phyloP scores from a whole-genome alignment of 1,140 invertebrate genomes.

The Ceratina japonica region DNA sequence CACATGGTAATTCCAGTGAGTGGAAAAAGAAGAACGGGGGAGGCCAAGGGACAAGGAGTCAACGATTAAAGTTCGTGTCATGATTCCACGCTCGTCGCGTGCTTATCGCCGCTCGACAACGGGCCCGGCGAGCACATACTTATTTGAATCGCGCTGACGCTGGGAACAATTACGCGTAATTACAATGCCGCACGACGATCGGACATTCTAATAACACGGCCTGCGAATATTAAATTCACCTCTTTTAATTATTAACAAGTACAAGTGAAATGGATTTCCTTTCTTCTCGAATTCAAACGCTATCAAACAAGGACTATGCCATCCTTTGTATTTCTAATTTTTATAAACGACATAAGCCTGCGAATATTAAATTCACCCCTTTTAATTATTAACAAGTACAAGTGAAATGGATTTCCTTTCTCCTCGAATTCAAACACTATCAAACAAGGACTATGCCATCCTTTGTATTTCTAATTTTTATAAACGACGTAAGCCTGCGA shows the following conservation, averaged over 20 bases:
- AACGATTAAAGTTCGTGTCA: slow-evolving; percentile 57
- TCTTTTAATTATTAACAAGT: no score
- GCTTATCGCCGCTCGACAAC: slow-evolving; percentile 56
- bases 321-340: no score
- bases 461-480: no score
- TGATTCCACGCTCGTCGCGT: slow-evolving; percentile 53
- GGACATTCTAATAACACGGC: slow-evolving; percentile 49
- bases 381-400: no score
- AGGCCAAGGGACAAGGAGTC: slow-evolving; percentile 29
- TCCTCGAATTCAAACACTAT: no score
- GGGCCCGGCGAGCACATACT: not conserved
- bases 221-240: slow-evolving; percentile 48
- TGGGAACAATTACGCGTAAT: slow-evolving; percentile 62
- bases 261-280: no score
- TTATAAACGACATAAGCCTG: no score
- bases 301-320: no score
- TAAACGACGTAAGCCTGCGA: no score
- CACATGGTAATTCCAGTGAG: slow-evolving; percentile 49
- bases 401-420: no score
- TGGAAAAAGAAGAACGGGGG: not conserved
- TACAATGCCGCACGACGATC: slow-evolving; percentile 59
- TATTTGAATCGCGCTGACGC: slow-evolving; percentile 27
- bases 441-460: no score
- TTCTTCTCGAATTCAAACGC: no score
- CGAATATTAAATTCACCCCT: slow-evolving; percentile 46